Percentiles rank a stretch among this genome's conserved stretches.
Conservation (phyloP, 1,140 invertebrate species). For the Cyclargus thomasi region DNA sequence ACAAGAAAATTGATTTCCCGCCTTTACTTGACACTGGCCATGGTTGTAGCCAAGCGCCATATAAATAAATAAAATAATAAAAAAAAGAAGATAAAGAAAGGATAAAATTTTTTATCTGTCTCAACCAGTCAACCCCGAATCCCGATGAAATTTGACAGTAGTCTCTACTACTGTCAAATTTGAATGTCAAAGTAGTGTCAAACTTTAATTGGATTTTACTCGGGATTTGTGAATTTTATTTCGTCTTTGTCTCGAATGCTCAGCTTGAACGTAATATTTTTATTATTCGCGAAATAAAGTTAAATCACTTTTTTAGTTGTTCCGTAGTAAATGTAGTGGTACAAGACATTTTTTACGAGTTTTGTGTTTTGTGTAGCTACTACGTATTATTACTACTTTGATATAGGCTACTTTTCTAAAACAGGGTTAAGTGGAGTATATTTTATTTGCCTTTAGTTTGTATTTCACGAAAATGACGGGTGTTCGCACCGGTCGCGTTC, state of each 20-base stretch:
- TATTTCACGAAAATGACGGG: conserved; percentile 49
- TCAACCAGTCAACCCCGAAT: too few species aligned
- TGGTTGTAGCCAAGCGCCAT: too few species aligned
- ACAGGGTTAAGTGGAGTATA: neutral
- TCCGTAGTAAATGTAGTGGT: neutral
- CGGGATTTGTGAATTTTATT: neutral
- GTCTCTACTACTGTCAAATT: too few species aligned
- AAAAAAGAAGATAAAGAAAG: too few species aligned
- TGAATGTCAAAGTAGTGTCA: neutral
- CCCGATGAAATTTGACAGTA: too few species aligned
- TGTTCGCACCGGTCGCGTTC: conserved; percentile 54
- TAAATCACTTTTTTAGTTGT: neutral
- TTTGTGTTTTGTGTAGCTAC: neutral
- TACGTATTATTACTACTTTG: neutral
- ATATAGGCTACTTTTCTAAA: neutral
- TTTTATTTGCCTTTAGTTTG: neutral
- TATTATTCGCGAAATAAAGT: neutral
- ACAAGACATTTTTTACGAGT: neutral
- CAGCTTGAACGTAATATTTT: conserved; percentile 15
- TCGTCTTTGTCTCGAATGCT: conserved; percentile 28
- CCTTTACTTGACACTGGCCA: too few species aligned
- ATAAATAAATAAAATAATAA: too few species aligned
- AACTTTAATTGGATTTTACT: neutral
- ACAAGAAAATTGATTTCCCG: too few species aligned
- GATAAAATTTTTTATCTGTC: too few species aligned